Conservation (phyloP, 92 coral and sea anemone species). For the Epizoanthus scotinus region DNA sequence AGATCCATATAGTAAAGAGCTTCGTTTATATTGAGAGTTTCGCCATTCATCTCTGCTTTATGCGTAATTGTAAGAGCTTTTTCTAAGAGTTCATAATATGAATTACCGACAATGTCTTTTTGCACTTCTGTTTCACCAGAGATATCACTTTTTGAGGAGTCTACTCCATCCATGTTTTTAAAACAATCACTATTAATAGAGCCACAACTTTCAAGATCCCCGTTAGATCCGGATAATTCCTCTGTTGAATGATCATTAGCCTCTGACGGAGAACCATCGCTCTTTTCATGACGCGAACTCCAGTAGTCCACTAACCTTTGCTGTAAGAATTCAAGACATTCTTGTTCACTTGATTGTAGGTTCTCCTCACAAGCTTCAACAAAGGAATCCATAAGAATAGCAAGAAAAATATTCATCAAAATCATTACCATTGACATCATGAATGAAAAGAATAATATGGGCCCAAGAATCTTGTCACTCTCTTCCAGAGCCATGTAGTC, state of each 20-base stretch:
- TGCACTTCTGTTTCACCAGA: background rate
- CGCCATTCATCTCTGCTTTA: slow-evolving; percentile 1
- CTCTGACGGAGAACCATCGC: background rate
- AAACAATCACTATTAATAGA: background rate
- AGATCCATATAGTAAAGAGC: slow-evolving; percentile 14
- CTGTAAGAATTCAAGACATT: slow-evolving; percentile 62
- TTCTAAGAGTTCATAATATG: slow-evolving; percentile 25
- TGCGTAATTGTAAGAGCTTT: slow-evolving; percentile 13
- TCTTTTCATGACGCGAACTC: slow-evolving; percentile 9
- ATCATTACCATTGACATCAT: slow-evolving; percentile 90
- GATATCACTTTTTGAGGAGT: background rate
- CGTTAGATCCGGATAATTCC: background rate
- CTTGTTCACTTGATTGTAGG: slow-evolving; percentile 63
- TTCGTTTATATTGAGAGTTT: slow-evolving; percentile 15
- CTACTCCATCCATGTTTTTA: background rate
- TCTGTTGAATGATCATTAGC: background rate
- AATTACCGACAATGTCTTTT: background rate
- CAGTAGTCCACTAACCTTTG: slow-evolving; percentile 9
- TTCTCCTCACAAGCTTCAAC: slow-evolving; percentile 84
- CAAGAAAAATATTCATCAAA: slow-evolving; percentile 79
- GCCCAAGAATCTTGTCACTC: slow-evolving; percentile 73
- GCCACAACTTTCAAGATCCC: slow-evolving; percentile 5
- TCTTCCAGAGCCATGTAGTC: slow-evolving; percentile 69
- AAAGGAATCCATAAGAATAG: slow-evolving; percentile 89
- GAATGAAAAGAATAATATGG: slow-evolving; percentile 84